These are phyloP conservation scores for Pelmatolapia mariae DNA, from an alignment of 2,113 vertebrate species.

Conservation along the genomic window DNA sequence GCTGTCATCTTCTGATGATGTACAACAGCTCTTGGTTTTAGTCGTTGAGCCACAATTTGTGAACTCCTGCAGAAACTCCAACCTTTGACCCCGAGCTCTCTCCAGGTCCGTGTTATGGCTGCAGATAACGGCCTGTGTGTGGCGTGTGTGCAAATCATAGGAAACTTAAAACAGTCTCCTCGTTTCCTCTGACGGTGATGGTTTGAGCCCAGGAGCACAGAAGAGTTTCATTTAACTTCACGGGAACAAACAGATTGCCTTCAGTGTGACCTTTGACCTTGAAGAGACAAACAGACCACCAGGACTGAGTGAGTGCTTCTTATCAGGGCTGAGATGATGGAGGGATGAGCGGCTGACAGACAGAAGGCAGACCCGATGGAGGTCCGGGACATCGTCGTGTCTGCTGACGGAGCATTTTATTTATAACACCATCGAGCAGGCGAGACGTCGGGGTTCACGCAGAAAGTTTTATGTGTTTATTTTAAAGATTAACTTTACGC, in stretches of 20 bases:
- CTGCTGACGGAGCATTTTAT: background rate
- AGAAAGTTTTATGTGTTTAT: fast-evolving
- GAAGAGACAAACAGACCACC: background rate
- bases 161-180: background rate
- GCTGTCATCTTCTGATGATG: background rate
- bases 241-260: background rate
- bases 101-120: fast-evolving
- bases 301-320: background rate
- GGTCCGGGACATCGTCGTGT: fast-evolving
- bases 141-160: background rate
- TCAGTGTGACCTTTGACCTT: background rate
- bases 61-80: background rate
- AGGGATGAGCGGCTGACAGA: background rate
- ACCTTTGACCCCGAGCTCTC: background rate
- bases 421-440: fast-evolving
- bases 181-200: fast-evolving
- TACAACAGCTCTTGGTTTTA: background rate
- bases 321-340: background rate
- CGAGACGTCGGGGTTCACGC: background rate
- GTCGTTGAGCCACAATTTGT: background rate
- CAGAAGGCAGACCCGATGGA: background rate
- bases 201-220: background rate
- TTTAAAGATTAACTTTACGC: background rate
- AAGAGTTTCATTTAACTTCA: background rate
- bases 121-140: fast-evolving